Percentiles rank a stretch among this genome's conserved stretches.
Conservation (phyloP, 2,113 vertebrate genomes). For the Thalassarche chlororhynchos region DNA sequence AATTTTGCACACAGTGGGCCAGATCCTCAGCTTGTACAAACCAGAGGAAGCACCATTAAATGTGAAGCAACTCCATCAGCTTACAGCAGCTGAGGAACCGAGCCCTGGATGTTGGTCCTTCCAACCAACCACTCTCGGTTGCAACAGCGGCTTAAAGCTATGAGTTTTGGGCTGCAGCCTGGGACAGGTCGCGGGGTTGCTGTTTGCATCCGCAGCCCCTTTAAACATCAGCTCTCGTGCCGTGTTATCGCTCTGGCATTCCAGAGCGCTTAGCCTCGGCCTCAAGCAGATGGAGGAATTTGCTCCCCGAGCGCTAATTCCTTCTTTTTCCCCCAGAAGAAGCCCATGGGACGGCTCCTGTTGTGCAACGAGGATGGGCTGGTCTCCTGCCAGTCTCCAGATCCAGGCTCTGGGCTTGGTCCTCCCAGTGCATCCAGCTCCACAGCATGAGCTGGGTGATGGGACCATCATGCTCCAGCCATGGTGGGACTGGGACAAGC, state of each 20-base stretch:
- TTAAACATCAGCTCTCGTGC: background rate
- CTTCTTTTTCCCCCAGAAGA: background rate
- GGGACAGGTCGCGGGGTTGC: background rate
- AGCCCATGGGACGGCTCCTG: background rate
- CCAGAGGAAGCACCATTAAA: background rate
- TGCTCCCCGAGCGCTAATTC: conserved; percentile 31
- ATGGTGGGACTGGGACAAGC: background rate
- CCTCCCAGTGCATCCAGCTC: too few relatives aligned
- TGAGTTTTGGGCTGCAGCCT: background rate
- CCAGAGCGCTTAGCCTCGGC: background rate
- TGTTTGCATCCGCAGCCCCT: background rate
- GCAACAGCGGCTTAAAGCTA: background rate
- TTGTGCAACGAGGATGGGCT: background rate
- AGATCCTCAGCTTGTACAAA: background rate
- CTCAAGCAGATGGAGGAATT: conserved; percentile 47
- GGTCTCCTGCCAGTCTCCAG: background rate
- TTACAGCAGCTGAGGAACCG: background rate
- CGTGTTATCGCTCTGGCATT: conserved; percentile 24
- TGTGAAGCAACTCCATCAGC: background rate
- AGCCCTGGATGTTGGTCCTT: background rate
- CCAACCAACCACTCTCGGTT: rapidly evolving
- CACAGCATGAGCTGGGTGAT: rapidly evolving
- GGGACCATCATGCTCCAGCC: background rate
- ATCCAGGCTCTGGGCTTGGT: background rate
- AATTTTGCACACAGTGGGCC: background rate